Evolutionary conservation across 1,140 invertebrate species (phyloP).

Genomic region (Phocides pigmalion): DNA sequence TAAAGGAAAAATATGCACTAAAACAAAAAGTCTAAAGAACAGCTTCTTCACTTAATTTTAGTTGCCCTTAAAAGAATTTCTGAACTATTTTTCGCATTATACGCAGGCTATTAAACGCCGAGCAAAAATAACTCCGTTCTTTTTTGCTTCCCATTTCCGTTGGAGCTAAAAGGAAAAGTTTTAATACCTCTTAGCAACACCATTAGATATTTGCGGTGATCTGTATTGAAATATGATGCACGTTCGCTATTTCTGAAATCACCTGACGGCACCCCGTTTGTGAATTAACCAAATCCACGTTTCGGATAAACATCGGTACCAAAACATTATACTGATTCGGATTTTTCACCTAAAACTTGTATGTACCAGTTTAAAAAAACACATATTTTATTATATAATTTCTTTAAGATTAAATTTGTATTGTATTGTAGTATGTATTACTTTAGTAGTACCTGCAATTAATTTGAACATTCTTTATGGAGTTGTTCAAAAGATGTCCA

Average conservation of each 20-base stretch:
- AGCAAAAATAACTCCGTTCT: slow-evolving; percentile 13
- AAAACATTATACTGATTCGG: neutral
- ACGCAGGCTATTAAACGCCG: slow-evolving; percentile 2
- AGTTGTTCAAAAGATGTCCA: too few species aligned
- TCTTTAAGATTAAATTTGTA: too few species aligned
- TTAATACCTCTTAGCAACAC: slow-evolving; percentile 36
- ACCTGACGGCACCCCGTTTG: slow-evolving; percentile 26
- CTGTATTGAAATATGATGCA: slow-evolving; percentile 39
- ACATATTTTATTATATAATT: too few species aligned
- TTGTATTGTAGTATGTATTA: too few species aligned
- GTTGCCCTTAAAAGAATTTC: neutral
- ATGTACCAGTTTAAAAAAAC: too few species aligned
- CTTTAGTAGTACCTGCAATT: too few species aligned
- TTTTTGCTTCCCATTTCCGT: slow-evolving; percentile 8
- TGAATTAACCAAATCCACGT: slow-evolving; percentile 18
- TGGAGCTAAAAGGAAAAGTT: slow-evolving; percentile 27
- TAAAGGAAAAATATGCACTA: too few species aligned
- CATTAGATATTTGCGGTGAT: slow-evolving; percentile 35
- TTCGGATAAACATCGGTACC: neutral
- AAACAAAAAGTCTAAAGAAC: neutral
- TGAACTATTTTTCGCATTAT: neutral
- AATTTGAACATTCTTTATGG: too few species aligned
- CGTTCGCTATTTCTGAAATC: slow-evolving; percentile 35
- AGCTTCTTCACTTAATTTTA: neutral
- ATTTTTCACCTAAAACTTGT: too few species aligned